Conservation (phyloP, 2,888 invertebrate species). For the Strigamia crassipes region DNA sequence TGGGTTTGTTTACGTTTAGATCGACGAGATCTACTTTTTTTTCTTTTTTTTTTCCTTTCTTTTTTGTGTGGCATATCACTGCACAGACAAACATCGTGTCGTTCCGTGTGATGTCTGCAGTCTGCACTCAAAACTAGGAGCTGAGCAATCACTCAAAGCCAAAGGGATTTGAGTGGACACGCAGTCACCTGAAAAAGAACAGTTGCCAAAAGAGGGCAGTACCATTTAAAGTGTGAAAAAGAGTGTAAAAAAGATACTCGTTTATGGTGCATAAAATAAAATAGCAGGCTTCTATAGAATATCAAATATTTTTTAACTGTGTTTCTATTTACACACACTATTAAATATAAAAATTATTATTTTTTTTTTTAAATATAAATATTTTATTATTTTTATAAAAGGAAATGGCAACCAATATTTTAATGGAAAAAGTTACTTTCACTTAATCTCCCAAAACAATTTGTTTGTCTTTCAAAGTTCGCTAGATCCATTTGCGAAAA, state of each 20-base stretch:
- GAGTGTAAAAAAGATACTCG: background rate
- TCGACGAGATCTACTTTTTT: background rate
- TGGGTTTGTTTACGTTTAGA: background rate
- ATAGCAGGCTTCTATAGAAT: background rate
- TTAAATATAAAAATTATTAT: too few species aligned
- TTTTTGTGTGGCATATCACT: background rate
- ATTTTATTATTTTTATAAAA: too few species aligned
- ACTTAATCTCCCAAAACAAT: background rate
- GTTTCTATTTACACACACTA: too few species aligned
- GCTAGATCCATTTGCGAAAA: background rate
- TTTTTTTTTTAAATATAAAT: too few species aligned
- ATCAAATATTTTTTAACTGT: background rate
- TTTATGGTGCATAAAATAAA: background rate
- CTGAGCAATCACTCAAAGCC: slow-evolving; percentile 31
- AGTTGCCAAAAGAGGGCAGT: background rate
- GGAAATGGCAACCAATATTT: too few species aligned
- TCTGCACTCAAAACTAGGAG: background rate
- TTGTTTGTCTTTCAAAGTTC: background rate
- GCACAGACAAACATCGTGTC: slow-evolving; percentile 27
- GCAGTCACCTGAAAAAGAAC: slow-evolving; percentile 11
- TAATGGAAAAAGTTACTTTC: background rate
- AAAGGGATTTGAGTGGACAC: slow-evolving; percentile 29
- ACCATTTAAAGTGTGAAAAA: background rate
- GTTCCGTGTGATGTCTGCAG: slow-evolving; percentile 5
- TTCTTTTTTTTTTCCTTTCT: background rate